A percentile compares a stretch with the other conserved stretches of the same genome.
phyloP scores from a whole-genome alignment of 2,797 vertebrate genomes.

The Argya squamiceps region DNA sequence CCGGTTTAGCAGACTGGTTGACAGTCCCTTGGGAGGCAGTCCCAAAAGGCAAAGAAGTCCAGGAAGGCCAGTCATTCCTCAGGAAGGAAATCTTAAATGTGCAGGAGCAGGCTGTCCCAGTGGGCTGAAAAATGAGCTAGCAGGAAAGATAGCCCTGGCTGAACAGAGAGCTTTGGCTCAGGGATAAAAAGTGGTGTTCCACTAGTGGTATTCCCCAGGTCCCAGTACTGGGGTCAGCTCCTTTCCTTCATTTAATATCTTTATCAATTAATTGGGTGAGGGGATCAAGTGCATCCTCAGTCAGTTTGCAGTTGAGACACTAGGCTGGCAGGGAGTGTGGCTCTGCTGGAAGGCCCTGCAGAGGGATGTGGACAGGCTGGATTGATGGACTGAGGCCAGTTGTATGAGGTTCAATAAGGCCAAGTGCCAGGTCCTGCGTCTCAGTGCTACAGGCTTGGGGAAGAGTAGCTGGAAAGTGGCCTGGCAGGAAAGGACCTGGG shows the following conservation, averaged over 20 bases:
- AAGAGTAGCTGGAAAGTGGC: not conserved
- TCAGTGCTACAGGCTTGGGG: not conserved
- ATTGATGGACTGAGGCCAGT: not conserved
- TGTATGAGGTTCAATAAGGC: not conserved
- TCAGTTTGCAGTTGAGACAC: not conserved
- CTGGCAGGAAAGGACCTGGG: not conserved
- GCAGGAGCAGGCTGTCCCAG: not conserved
- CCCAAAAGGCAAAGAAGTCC: not conserved
- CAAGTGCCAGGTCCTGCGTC: not conserved
- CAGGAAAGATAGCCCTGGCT: not conserved
- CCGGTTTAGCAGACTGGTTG: not conserved
- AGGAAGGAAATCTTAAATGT: not conserved
- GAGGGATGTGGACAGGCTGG: not conserved
- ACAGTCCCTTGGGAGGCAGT: not conserved
- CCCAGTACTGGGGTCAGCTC: not conserved
- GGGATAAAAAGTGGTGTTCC: not conserved
- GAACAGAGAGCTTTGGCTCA: not conserved
- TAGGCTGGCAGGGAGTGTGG: not conserved
- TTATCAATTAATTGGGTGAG: not conserved
- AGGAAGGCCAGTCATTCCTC: not conserved
- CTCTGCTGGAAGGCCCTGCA: not conserved
- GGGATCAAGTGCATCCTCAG: not conserved
- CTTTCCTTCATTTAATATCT: not conserved
- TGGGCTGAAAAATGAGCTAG: not conserved
- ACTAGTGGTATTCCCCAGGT: not conserved